These are phyloP conservation scores for Penaeus indicus DNA, from an alignment of 1,140 invertebrate species.

Conservation along the genomic window DNA sequence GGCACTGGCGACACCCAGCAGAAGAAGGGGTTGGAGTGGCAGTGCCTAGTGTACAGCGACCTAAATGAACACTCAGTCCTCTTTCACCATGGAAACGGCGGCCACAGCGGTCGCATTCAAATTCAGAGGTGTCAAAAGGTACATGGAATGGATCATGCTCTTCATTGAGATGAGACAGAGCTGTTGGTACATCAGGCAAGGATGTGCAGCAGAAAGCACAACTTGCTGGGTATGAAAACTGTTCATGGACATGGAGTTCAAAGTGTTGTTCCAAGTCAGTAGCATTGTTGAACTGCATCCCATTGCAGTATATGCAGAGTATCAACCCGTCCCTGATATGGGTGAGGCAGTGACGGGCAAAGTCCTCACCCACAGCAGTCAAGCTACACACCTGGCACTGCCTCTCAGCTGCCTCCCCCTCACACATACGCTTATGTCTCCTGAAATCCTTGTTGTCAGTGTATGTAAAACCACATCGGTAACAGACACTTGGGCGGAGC, in stretches of 20 bases:
- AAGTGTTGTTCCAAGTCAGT: constrained; percentile 62
- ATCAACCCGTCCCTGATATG: constrained; percentile 61
- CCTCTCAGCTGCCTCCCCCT: constrained; percentile 55
- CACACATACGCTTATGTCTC: constrained; percentile 58
- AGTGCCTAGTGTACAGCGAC: constrained; percentile 57
- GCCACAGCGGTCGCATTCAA: constrained; percentile 63
- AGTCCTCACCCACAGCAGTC: constrained; percentile 55
- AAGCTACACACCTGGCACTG: constrained; percentile 59
- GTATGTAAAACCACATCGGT: constrained; percentile 60
- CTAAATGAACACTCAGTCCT: constrained; percentile 63
- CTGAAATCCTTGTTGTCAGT: constrained; percentile 59
- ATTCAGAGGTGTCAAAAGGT: constrained; percentile 57
- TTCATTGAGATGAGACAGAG: constrained; percentile 61
- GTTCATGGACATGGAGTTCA: constrained; percentile 66
- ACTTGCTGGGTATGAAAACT: constrained; percentile 63
- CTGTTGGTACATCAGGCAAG: constrained; percentile 61
- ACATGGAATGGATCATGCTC: constrained; percentile 61
- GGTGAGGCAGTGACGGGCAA: constrained; percentile 60
- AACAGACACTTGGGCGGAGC: constrained; percentile 61
- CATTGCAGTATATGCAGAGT: constrained; percentile 65
- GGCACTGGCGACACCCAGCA: constrained; percentile 55
- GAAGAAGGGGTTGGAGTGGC: constrained; percentile 37
- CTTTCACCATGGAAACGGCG: constrained; percentile 64
- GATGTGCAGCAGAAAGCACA: constrained; percentile 65
- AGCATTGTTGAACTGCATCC: constrained; percentile 51